Evolutionary conservation across 1,140 invertebrate genomes (phyloP).

Genomic region (Drosophila funebris): DNA sequence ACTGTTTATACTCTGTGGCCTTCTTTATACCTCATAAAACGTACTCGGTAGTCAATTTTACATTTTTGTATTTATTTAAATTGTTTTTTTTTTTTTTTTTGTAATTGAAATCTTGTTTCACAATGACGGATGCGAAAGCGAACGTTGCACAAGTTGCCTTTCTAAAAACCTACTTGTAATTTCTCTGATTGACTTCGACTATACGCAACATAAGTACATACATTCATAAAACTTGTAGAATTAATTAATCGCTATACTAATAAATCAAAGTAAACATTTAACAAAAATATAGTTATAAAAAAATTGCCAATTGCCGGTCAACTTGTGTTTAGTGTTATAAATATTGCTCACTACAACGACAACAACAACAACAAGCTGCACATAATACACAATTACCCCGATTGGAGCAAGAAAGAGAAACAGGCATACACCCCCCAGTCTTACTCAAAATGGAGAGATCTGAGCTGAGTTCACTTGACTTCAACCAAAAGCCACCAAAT

Average conservation of each 20-base stretch:
- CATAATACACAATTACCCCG: conserved; percentile 50
- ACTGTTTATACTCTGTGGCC: conserved; percentile 77
- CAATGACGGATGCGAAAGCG: too few relatives aligned
- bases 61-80: conserved; percentile 29
- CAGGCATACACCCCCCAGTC: conserved; percentile 23
- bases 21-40: conserved; percentile 82
- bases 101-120: conserved; percentile 16
- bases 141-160: conserved; percentile 78
- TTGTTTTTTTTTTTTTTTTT: conserved; percentile 13
- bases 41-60: conserved; percentile 81
- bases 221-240: conserved; percentile 19
- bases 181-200: conserved; percentile 59
- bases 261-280: conserved; percentile 10
- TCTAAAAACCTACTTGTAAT: conserved; percentile 56
- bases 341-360: conserved; percentile 23
- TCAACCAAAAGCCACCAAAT: conserved; percentile 34
- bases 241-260: conserved; percentile 14
- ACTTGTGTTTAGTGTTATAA: conserved; percentile 61
- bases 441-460: conserved; percentile 52
- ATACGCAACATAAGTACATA: conserved; percentile 37
- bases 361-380: conserved; percentile 35
- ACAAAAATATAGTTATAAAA: conserved; percentile 10
- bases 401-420: conserved; percentile 51
- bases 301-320: conserved; percentile 44
- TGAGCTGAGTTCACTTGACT: conserved; percentile 46